Percentiles rank a stretch among this genome's conserved stretches.
phyloP scores from a whole-genome alignment of 1,140 invertebrate species.

The Lordiphosa mommai region DNA sequence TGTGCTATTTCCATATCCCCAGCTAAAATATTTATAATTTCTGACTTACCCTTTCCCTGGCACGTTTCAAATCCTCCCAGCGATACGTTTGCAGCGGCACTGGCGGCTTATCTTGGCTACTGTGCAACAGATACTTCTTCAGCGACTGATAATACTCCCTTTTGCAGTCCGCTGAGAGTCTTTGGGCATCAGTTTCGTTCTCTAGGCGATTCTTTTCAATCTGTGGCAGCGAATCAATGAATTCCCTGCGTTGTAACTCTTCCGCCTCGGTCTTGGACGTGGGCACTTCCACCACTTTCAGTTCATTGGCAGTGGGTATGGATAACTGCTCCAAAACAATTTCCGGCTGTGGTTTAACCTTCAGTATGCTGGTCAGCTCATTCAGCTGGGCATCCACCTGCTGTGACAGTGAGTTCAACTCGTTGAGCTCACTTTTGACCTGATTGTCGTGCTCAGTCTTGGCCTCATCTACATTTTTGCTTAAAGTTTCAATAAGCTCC shows the following conservation, averaged over 20 bases:
- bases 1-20: not conserved
- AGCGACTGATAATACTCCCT: slow-evolving; percentile 78
- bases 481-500: slow-evolving; percentile 57
- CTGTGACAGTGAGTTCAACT: slow-evolving; percentile 44
- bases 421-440: slow-evolving; percentile 35
- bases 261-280: slow-evolving; percentile 63
- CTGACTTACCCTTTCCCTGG: slow-evolving; percentile 78
- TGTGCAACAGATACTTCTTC: slow-evolving; percentile 70
- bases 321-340: slow-evolving; percentile 42
- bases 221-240: slow-evolving; percentile 73
- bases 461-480: slow-evolving; percentile 59
- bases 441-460: slow-evolving; percentile 37
- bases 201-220: slow-evolving; percentile 45
- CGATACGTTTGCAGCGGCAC: slow-evolving; percentile 85
- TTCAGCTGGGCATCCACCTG: slow-evolving; percentile 70
- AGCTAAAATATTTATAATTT: too few species aligned
- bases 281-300: slow-evolving; percentile 69
- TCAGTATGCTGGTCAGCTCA: slow-evolving; percentile 72
- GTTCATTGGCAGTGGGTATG: slow-evolving; percentile 28
- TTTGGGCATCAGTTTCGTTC: slow-evolving; percentile 57
- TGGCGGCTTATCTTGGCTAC: slow-evolving; percentile 80
- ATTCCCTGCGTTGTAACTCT: slow-evolving; percentile 63
- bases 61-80: slow-evolving; percentile 86
- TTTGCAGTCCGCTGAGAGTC: slow-evolving; percentile 73
- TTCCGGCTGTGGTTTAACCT: slow-evolving; percentile 57